These are phyloP conservation scores for Augochlorella aurata DNA, from an alignment of 2,888 invertebrate species.

Conservation along the genomic window DNA sequence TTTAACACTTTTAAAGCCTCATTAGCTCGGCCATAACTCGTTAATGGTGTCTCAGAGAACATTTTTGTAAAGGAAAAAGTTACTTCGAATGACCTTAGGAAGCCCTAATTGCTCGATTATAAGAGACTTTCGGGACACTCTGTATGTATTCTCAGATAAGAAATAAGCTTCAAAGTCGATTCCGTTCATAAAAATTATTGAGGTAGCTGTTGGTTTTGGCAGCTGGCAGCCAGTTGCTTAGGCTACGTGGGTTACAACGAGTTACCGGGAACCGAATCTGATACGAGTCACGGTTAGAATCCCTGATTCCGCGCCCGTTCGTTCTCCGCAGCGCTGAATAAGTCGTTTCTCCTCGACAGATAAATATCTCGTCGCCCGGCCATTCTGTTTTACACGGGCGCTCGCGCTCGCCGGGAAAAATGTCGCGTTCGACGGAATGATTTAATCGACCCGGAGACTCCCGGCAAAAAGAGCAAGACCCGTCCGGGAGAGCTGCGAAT, in stretches of 20 bases:
- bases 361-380: conserved; percentile 3
- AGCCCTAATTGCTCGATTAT: too few species aligned
- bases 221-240: neutral
- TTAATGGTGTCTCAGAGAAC: too few species aligned
- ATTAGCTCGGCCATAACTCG: too few species aligned
- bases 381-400: neutral
- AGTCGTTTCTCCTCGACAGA: conserved; percentile 18
- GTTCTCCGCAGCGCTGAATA: neutral
- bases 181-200: too few species aligned
- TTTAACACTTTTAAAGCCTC: too few species aligned
- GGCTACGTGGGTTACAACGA: neutral
- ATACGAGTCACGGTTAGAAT: neutral
- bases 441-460: conserved; percentile 2
- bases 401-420: neutral
- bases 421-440: conserved; percentile 15
- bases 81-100: too few species aligned
- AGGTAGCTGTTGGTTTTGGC: too few species aligned
- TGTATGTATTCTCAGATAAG: too few species aligned
- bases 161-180: too few species aligned
- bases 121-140: too few species aligned
- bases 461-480: neutral
- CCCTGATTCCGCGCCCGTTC: neutral
- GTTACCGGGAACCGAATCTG: neutral
- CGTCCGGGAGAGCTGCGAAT: neutral
- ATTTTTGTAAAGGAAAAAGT: too few species aligned